Percentiles rank a stretch among this genome's conserved stretches.
Conservation (phyloP, 1,140 invertebrate genomes). For the Andricus grossulariae region DNA sequence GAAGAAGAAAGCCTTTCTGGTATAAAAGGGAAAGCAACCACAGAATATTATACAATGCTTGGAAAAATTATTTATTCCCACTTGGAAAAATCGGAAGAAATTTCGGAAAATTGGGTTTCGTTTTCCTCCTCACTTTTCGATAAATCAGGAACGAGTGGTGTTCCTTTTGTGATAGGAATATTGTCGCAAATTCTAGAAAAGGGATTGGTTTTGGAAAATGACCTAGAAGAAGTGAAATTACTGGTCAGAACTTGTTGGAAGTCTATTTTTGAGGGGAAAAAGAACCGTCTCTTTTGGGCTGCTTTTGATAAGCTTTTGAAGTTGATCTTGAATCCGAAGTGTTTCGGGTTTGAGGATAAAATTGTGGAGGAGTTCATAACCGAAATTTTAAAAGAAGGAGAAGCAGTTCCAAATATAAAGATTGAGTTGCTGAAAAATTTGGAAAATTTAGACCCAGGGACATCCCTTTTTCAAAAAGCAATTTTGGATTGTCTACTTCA, state of each 20-base stretch:
- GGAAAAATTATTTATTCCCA: constrained; percentile 43
- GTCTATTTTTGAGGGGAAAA: constrained; percentile 56
- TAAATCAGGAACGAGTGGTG: constrained; percentile 40
- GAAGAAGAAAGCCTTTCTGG: neutral
- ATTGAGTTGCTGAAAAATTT: constrained; percentile 51
- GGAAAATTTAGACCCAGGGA: neutral
- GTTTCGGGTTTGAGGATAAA: neutral
- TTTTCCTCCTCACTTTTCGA: constrained; percentile 41
- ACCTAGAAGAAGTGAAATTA: constrained; percentile 48
- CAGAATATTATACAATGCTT: constrained; percentile 48
- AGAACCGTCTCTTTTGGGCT: constrained; percentile 57
- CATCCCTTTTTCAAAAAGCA: constrained; percentile 40
- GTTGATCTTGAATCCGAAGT: constrained; percentile 32
- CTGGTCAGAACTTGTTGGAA: constrained; percentile 60
- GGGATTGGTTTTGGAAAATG: constrained; percentile 36
- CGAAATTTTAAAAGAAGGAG: constrained; percentile 56
- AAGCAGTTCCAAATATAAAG: constrained; percentile 56
- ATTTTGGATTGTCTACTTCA: constrained; percentile 61
- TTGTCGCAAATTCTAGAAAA: neutral
- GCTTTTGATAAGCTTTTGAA: constrained; percentile 50
- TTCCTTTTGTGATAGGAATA: constrained; percentile 45
- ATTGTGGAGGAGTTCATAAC: constrained; percentile 51
- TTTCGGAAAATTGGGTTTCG: constrained; percentile 32
- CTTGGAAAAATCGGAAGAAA: constrained; percentile 28
- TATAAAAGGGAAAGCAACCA: constrained; percentile 48